Evolutionary conservation across 2,113 vertebrate genomes (phyloP), one percentile per base, ranked within the genome.

Genomic region (Indri indri): DNA sequence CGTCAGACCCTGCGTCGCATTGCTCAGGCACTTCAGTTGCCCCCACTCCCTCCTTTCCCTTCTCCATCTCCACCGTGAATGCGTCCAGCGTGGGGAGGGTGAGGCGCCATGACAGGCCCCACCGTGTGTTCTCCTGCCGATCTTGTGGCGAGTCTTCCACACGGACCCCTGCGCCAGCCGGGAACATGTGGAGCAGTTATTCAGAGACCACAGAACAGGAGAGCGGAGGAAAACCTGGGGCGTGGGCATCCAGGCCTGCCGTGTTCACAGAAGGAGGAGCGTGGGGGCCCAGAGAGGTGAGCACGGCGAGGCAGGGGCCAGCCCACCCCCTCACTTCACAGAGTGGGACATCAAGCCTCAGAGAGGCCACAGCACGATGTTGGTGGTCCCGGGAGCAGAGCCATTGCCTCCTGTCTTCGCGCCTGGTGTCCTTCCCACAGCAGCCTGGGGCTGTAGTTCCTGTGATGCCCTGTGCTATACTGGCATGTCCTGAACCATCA

Each of bases 11-110:
- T 32, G 32, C 20, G 42, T 65, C 18, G 85, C n/a, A n/a, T n/a
- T n/a, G n/a, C 34, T 6, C 13, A 13, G 23, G 17, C 25, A 59
- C 70, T 52, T 27, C 34, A 8, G 23, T 3, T 3, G 70, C 50
- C n/a, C 25, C 23, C 25, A 27, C 59, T 25, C 30, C 50, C 2
- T 18, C 7, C 50, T 47, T 66, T 25, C 37, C 25, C 32, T 71
- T 52, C 42, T 42, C 66, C 23, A 5, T 3, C 22, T 8, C 13
- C 68, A 18, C 30, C 63, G 30, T 52, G 47, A 68, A 30, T 5
- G 10, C 45, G 11, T 25, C 37, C 2, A 10, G 25, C 10, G 0
- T 1, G 17, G 17, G 10, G 10, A 50, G 5, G 22, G 2, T 0
- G 34, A 63, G 40, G 22, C 25, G 0, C 0, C 2, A 25, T 12